Base-by-base conservation (phyloP, 2,113 vertebrate genomes). In the Istiophorus platypterus region DNA sequence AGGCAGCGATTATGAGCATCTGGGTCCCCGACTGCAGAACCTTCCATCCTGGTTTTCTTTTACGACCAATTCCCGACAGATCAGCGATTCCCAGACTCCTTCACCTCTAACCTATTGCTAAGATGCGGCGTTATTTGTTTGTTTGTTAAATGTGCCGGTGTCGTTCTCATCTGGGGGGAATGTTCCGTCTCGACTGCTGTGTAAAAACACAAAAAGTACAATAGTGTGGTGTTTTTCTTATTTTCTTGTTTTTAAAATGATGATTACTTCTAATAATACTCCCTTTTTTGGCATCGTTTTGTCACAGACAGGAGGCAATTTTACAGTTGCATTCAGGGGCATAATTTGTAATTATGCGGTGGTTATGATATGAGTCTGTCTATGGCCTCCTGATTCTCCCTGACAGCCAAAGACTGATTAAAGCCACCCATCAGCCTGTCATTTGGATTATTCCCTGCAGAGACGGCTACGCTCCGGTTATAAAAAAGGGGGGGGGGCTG, bases 281-380 rank as follows among this genome's bases (percentile, higher is more conserved):
- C 85, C 52, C 78, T 68, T 72, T 66, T 80, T 71, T 81, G 68
- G 84, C 64, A 61, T 20, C 68, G 26, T 86, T 81, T 88, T 86
- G 57, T 70, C 71, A 76, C 78, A 82, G 77, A 85, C 67, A 81
- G 73, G 85, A 63, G 59, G 58, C 62, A 76, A 87, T 85, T 86
- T 76, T 65, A 80, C 73, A 58, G 62, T 74, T 61, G 20, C 57
- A 82, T 89, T 86, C 51, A 65, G 65, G 63, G 67, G 57, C 76
- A 52, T 90, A 88, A 89, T 90, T 88, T 91, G 88, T 68, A 91
- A 91, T 92, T 87, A 90, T 91, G 54, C 41, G 3, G 12, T 26
- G 62, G 76, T 88, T 89, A 81, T 88, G 84, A 85, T 89, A 88
- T 85, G 78, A 86, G 87, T 90, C 57, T 62, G 49, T 82, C 70